Evolutionary conservation across 1,140 invertebrate species (phyloP).

Genomic region (Cepaea nemoralis): DNA sequence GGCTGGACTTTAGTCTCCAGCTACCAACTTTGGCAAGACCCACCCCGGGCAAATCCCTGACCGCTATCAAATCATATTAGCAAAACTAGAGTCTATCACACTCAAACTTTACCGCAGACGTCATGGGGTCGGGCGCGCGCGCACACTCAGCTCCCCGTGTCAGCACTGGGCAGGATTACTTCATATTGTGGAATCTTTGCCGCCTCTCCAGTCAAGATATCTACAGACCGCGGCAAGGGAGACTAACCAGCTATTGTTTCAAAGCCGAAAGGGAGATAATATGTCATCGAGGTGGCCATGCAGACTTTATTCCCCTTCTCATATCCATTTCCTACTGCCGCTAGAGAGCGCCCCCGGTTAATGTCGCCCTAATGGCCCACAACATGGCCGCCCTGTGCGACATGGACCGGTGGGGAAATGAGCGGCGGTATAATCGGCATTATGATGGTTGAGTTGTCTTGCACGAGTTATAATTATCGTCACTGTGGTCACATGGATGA

Average conservation of each 20-base stretch:
- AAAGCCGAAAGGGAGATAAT: conserved; percentile 15
- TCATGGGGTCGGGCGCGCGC: too few relatives aligned
- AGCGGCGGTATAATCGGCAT: too few relatives aligned
- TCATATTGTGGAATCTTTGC: background rate
- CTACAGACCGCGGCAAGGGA: conserved; percentile 7
- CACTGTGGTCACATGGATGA: too few relatives aligned
- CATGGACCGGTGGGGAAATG: background rate
- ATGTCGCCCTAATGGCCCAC: background rate
- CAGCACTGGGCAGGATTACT: background rate
- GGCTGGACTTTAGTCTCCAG: background rate
- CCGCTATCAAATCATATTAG: background rate
- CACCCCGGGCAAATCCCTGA: background rate
- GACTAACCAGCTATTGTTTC: conserved; percentile 19
- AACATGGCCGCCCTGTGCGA: background rate
- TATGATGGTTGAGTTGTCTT: too few relatives aligned
- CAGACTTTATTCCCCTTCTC: background rate
- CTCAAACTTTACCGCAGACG: too few relatives aligned
- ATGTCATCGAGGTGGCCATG: background rate
- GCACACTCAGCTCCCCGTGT: too few relatives aligned
- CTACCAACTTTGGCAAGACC: background rate
- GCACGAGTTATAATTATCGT: too few relatives aligned
- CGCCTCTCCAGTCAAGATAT: background rate
- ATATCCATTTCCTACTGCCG: background rate
- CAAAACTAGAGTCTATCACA: background rate
- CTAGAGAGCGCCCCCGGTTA: background rate